phyloP scores from a whole-genome alignment of 2,797 vertebrate genomes.

The Muscicapa comitata region DNA sequence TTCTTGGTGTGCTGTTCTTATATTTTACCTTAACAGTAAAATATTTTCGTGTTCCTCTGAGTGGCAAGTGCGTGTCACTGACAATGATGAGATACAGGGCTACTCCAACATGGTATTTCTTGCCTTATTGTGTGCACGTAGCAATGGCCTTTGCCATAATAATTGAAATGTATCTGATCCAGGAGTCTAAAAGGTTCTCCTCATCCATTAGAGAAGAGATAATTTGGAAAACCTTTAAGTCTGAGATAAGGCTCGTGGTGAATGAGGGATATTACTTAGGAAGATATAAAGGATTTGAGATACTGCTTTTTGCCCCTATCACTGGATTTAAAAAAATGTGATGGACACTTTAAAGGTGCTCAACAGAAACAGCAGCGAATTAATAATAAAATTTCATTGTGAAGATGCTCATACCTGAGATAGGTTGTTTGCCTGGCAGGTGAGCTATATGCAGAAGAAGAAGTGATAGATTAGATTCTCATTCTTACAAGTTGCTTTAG shows the following conservation, averaged over 20 bases:
- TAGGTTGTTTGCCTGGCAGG: neutral
- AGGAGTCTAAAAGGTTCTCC: neutral
- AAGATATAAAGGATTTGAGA: neutral
- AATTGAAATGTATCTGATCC: neutral
- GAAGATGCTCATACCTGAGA: neutral
- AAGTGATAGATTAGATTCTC: neutral
- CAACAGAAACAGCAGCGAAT: neutral
- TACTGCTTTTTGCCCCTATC: neutral
- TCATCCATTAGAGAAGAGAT: neutral
- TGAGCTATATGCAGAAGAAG: neutral
- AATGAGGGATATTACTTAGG: neutral
- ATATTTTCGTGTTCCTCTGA: neutral
- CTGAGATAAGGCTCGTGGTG: neutral
- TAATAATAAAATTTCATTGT: neutral
- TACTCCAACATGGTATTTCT: neutral
- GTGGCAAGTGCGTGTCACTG: neutral
- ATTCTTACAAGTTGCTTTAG: neutral
- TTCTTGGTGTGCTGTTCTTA: neutral
- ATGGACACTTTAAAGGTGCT: neutral
- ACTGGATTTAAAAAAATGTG: neutral
- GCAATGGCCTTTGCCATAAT: neutral
- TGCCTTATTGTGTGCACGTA: neutral
- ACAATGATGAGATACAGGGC: neutral
- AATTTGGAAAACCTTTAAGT: neutral
- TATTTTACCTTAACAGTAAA: neutral